Percentiles rank a stretch among this genome's conserved stretches.
Conservation (phyloP, 2,113 vertebrate species). For the Plecturocebus donacophilus region DNA sequence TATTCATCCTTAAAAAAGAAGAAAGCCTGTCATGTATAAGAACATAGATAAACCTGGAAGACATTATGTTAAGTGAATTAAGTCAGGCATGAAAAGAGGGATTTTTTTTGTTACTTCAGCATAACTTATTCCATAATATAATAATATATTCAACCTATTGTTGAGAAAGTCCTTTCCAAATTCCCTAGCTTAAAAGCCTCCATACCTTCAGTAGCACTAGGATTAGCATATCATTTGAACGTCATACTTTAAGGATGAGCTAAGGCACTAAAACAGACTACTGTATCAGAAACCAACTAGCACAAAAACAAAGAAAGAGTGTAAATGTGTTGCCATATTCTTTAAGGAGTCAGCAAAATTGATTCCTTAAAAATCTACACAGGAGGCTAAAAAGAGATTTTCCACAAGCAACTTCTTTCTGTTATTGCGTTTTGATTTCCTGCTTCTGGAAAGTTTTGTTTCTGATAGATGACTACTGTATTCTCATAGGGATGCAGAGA, state of each 20-base stretch:
- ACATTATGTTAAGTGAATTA: neutral
- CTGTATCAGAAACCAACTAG: neutral
- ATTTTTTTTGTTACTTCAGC: neutral
- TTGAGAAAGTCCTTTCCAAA: neutral
- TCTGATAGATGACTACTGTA: neutral
- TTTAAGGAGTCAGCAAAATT: neutral
- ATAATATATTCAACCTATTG: neutral
- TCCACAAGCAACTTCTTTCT: neutral
- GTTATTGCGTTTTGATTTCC: constrained; percentile 29
- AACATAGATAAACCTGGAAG: neutral
- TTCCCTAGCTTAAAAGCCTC: neutral
- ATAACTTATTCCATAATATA: neutral
- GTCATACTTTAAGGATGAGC: neutral
- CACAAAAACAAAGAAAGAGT: neutral
- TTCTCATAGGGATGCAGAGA: neutral
- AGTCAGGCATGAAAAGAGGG: neutral
- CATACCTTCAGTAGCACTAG: neutral
- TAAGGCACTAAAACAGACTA: neutral
- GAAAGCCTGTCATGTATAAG: neutral
- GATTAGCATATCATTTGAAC: neutral
- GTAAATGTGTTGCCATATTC: neutral
- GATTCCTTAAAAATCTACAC: constrained; percentile 29
- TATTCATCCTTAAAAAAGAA: neutral
- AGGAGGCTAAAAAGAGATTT: neutral
- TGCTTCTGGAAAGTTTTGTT: neutral